phyloP scores from a whole-genome alignment of 2,113 vertebrate species.

The Callithrix jacchus region DNA sequence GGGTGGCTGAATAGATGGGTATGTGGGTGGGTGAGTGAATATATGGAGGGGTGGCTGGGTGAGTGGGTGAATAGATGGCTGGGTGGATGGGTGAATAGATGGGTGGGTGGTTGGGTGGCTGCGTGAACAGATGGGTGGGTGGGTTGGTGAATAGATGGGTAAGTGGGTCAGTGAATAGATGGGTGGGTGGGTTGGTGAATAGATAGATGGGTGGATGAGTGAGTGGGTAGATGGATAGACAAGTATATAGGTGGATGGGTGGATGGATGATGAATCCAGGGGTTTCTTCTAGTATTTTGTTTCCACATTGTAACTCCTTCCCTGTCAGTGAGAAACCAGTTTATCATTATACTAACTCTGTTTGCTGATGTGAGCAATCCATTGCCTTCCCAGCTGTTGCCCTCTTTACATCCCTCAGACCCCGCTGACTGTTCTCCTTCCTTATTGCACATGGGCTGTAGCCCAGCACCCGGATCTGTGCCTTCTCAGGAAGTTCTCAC shows the following conservation, averaged over 20 bases:
- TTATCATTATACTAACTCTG: fast-evolving
- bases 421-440: not conserved
- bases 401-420: not conserved
- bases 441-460: fast-evolving
- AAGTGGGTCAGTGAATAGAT: too few species aligned
- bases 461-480: not conserved
- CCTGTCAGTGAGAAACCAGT: not conserved
- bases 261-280: not conserved
- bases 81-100: too few species aligned
- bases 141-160: not conserved
- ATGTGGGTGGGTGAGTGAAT: not conserved
- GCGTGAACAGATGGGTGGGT: too few species aligned
- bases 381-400: not conserved
- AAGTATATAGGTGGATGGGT: not conserved
- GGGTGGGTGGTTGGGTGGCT: too few species aligned
- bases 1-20: not conserved
- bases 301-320: not conserved
- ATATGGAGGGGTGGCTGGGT: too few species aligned
- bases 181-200: too few species aligned
- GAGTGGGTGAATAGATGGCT: fast-evolving
- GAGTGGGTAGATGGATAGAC: not conserved
- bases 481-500: not conserved
- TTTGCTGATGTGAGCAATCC: not conserved
- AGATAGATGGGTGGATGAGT: too few species aligned
- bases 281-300: not conserved